A percentile compares a stretch with the other conserved stretches of the same genome.
phyloP scores from a whole-genome alignment of 2,888 invertebrate genomes.

The Protodeltote pygarga region DNA sequence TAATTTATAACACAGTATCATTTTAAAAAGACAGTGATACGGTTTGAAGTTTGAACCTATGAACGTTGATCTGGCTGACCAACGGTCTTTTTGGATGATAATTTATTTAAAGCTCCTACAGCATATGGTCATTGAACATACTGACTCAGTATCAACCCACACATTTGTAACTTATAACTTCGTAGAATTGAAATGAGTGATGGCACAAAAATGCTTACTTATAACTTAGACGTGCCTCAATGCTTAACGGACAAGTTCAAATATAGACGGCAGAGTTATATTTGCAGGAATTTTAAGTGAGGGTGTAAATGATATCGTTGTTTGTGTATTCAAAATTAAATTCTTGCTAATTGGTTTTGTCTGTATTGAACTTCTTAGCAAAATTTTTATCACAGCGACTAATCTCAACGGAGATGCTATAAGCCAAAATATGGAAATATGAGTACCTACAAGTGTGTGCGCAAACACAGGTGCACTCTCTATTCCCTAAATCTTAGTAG shows the following conservation, averaged over 20 bases:
- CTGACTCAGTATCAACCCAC: conserved; percentile 33
- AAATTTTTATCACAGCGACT: neutral
- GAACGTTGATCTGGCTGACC: too few species aligned
- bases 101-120: too few species aligned
- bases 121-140: conserved; percentile 28
- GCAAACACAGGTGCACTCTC: too few species aligned
- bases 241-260: conserved; percentile 20
- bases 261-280: conserved; percentile 23
- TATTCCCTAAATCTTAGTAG: too few species aligned
- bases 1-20: too few species aligned
- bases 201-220: conserved; percentile 46
- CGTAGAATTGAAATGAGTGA: conserved; percentile 31
- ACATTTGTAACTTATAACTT: conserved; percentile 28
- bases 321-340: neutral
- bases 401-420: too few species aligned
- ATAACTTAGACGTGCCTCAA: conserved; percentile 42
- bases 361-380: neutral
- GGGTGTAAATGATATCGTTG: conserved; percentile 25
- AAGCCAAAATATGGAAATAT: too few species aligned
- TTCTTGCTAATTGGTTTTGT: neutral
- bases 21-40: too few species aligned
- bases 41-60: too few species aligned
- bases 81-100: too few species aligned
- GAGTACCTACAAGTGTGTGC: too few species aligned
- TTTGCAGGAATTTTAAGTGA: conserved; percentile 14